Evolutionary conservation across 2,888 invertebrate species (phyloP).

Genomic region (Nebria salina): DNA sequence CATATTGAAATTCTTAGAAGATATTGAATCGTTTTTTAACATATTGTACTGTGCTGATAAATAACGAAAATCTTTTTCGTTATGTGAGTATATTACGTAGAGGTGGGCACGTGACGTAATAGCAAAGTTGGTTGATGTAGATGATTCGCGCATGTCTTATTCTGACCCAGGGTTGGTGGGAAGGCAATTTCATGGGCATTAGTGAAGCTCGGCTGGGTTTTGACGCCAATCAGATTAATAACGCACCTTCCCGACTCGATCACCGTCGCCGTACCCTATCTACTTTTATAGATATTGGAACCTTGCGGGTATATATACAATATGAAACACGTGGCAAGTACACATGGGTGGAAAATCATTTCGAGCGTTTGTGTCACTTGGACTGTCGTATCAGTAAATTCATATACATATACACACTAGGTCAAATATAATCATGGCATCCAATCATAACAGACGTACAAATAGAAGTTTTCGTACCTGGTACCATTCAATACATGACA

Average conservation of each 20-base stretch:
- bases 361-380: too few relatives aligned
- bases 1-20: not conserved
- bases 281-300: not conserved
- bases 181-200: constrained; percentile 46
- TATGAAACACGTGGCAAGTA: not conserved
- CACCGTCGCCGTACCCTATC: constrained; percentile 3
- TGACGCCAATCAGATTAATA: constrained; percentile 47
- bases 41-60: too few relatives aligned
- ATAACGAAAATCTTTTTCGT: not conserved
- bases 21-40: too few relatives aligned
- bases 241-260: constrained; percentile 30
- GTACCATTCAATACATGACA: constrained; percentile 14
- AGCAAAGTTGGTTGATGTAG: not conserved
- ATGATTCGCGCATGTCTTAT: not conserved
- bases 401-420: not conserved
- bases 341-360: not conserved
- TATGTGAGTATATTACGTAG: not conserved
- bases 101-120: not conserved
- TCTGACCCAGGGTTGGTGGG: constrained; percentile 10
- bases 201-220: constrained; percentile 39
- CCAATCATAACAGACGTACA: not conserved
- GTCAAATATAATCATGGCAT: not conserved
- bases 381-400: too few relatives aligned
- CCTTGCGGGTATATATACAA: not conserved
- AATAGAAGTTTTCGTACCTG: not conserved